Conservation (phyloP, 1,140 invertebrate genomes). For the Dinoponera quadriceps region DNA sequence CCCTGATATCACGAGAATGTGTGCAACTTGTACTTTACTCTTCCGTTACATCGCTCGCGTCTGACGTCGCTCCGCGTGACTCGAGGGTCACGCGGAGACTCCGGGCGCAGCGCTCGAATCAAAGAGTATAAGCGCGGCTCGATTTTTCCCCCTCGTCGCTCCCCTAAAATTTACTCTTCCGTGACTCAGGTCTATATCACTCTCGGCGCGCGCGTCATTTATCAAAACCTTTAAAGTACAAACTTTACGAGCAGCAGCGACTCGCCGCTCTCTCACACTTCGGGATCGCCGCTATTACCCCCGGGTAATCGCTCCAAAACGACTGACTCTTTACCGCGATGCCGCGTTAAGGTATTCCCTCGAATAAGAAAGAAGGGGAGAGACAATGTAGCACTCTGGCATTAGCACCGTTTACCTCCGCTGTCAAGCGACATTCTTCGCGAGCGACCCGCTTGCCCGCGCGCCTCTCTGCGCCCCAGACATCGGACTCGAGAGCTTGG, state of each 20-base stretch:
- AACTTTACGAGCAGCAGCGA: slow-evolving; percentile 37
- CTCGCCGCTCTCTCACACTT: slow-evolving; percentile 45
- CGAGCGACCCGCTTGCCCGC: slow-evolving; percentile 14
- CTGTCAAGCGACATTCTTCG: slow-evolving; percentile 50
- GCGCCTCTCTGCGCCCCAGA: not conserved
- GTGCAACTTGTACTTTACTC: no score
- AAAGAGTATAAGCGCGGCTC: not conserved
- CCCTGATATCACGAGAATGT: no score
- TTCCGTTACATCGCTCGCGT: no score
- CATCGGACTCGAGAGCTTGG: slow-evolving; percentile 30
- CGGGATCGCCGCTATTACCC: slow-evolving; percentile 44
- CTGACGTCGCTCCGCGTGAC: not conserved
- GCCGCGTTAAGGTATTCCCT: slow-evolving; percentile 11
- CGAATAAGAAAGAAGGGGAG: not conserved
- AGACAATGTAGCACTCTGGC: slow-evolving; percentile 44
- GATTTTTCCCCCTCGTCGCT: no score
- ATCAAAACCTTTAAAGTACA: slow-evolving; percentile 49
- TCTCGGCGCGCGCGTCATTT: slow-evolving; percentile 30
- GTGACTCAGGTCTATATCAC: slow-evolving; percentile 39
- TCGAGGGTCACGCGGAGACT: not conserved
- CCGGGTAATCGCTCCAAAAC: slow-evolving; percentile 53
- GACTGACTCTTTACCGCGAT: slow-evolving; percentile 30
- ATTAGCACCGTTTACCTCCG: slow-evolving; percentile 49
- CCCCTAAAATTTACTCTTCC: slow-evolving; percentile 33
- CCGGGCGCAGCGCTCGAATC: slow-evolving; percentile 9